These are phyloP conservation scores for Kryptolebias marmoratus DNA, from an alignment of 2,113 vertebrate species.

Conservation along the genomic window DNA sequence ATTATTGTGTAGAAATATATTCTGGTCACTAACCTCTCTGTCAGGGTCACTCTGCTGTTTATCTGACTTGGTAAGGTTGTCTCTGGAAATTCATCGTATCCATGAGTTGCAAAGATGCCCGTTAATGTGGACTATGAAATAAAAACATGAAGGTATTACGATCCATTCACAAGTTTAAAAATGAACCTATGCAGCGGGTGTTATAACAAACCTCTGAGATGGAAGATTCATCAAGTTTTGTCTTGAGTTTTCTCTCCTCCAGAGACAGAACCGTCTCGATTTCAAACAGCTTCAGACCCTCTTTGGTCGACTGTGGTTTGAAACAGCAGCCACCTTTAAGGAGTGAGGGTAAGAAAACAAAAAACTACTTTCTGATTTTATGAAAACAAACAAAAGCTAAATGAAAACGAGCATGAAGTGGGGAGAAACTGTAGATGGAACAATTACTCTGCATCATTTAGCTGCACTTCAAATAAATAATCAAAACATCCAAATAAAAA, in stretches of 20 bases:
- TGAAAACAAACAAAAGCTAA: background rate
- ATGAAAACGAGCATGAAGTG: too few species aligned
- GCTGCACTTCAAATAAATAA: background rate
- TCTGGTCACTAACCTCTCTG: constrained; percentile 48
- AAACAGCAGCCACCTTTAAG: constrained; percentile 74
- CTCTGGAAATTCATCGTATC: constrained; percentile 60
- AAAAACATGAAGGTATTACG: rapidly evolving
- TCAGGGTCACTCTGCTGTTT: constrained; percentile 51
- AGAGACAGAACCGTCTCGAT: constrained; percentile 74
- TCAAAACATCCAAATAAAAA: background rate
- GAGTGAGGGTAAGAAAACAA: background rate
- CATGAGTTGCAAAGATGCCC: background rate
- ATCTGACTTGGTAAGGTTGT: constrained; percentile 53
- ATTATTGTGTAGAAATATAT: background rate
- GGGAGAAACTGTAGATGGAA: too few species aligned
- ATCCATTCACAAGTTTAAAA: background rate
- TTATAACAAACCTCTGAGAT: constrained; percentile 36
- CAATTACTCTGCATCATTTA: too few species aligned
- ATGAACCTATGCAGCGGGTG: background rate
- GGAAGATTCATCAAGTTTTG: constrained; percentile 38
- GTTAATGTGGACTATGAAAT: constrained; percentile 32
- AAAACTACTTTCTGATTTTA: background rate
- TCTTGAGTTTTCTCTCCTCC: constrained; percentile 63
- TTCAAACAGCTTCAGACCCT: constrained; percentile 72
- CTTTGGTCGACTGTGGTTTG: constrained; percentile 66